Evolutionary conservation across 2,888 invertebrate genomes (phyloP).

Genomic region (Aleiodes testaceus): DNA sequence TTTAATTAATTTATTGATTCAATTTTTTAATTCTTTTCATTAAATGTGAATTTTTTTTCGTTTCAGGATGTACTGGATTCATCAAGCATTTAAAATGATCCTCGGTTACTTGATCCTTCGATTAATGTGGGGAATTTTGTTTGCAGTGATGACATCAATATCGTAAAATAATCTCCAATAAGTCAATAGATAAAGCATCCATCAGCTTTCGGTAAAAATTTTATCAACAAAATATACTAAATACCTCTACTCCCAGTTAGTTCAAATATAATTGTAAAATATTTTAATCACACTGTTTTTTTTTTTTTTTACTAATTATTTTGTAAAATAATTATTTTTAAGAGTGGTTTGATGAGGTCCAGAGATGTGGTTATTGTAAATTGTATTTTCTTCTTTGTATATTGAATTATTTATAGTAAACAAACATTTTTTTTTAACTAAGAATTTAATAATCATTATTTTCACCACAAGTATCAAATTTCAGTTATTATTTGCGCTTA

Average conservation of each 20-base stretch:
- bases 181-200: background rate
- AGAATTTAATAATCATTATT: too few relatives aligned
- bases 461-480: too few relatives aligned
- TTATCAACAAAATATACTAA: too few relatives aligned
- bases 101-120: slow-evolving; percentile 61
- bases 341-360: slow-evolving; percentile 25
- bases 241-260: too few relatives aligned
- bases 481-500: too few relatives aligned
- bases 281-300: slow-evolving; percentile 13
- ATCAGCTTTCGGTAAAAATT: too few relatives aligned
- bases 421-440: slow-evolving; percentile 44
- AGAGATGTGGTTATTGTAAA: slow-evolving; percentile 24
- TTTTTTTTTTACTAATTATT: slow-evolving; percentile 14
- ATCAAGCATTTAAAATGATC: slow-evolving; percentile 66
- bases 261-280: slow-evolving; percentile 10
- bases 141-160: slow-evolving; percentile 45
- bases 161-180: slow-evolving; percentile 15
- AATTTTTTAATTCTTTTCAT: background rate
- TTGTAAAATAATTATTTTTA: slow-evolving; percentile 27
- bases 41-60: background rate
- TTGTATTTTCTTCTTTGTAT: slow-evolving; percentile 51
- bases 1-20: background rate
- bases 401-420: slow-evolving; percentile 59
- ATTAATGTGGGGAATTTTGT: slow-evolving; percentile 62
- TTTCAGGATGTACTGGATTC: slow-evolving; percentile 70